Conservation (phyloP, 2,888 invertebrate genomes). For the Aleiodes testaceus region DNA sequence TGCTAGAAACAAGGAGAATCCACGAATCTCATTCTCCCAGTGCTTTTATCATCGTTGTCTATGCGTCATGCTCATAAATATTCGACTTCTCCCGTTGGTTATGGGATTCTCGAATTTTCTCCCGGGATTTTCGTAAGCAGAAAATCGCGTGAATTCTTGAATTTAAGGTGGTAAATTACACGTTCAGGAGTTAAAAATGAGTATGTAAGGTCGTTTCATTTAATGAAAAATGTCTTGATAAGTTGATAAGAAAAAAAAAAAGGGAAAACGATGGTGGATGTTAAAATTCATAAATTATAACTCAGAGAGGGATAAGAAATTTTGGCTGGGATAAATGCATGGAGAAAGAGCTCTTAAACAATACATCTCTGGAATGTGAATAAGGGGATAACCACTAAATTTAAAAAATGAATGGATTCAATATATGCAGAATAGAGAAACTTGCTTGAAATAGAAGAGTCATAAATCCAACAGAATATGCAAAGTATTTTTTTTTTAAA, state of each 20-base stretch:
- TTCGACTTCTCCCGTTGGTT: conserved; percentile 13
- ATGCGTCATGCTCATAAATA: conserved; percentile 19
- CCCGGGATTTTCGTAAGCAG: neutral
- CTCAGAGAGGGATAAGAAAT: conserved; percentile 24
- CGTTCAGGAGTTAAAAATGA: conserved; percentile 1
- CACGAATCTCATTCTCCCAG: neutral
- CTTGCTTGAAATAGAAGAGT: too few relatives aligned
- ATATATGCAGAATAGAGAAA: conserved; percentile 18
- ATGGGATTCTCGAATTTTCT: neutral
- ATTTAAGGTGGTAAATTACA: conserved; percentile 13
- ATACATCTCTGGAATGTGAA: conserved; percentile 18
- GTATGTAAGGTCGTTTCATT: conserved; percentile 1
- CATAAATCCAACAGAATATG: too few relatives aligned
- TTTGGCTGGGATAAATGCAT: conserved; percentile 16
- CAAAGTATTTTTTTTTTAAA: neutral
- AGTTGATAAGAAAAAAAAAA: conserved; percentile 2
- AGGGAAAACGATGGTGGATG: neutral
- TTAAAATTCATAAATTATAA: conserved; percentile 23
- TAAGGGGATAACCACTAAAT: conserved; percentile 27
- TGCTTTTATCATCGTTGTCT: neutral
- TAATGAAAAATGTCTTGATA: conserved; percentile 25
- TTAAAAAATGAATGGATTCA: conserved; percentile 37
- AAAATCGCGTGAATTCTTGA: too few relatives aligned
- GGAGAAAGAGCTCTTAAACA: conserved; percentile 2
- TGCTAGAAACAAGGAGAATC: neutral